Conservation (phyloP, 2,113 vertebrate species). For the Eclectus roratus region DNA sequence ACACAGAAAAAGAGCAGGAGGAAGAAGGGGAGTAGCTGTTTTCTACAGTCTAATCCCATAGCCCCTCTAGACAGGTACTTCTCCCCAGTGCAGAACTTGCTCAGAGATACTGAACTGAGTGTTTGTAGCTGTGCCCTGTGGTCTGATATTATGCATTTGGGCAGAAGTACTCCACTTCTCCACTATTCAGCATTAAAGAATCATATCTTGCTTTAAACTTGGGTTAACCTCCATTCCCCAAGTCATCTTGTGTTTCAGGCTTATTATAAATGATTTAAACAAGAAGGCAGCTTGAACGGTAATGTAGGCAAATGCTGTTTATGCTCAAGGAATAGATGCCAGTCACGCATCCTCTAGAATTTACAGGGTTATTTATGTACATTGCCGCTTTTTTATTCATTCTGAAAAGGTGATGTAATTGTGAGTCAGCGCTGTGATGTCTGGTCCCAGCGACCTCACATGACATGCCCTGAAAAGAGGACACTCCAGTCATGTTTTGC, state of each 20-base stretch:
- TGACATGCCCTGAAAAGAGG: background rate
- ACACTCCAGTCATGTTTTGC: background rate
- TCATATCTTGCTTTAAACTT: background rate
- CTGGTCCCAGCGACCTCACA: background rate
- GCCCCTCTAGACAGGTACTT: background rate
- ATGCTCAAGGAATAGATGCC: background rate
- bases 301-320: background rate
- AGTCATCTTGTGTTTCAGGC: background rate
- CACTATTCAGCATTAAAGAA: background rate
- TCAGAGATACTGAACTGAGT: rapidly evolving
- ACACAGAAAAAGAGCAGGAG: background rate
- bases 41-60: rapidly evolving
- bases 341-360: background rate
- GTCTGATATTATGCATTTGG: background rate
- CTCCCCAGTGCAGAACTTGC: background rate
- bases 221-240: background rate
- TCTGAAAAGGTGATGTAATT: background rate
- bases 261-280: background rate
- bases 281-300: background rate
- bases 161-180: background rate
- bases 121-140: background rate
- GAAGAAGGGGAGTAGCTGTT: background rate
- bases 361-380: background rate
- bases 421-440: background rate
- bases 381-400: background rate